Evolutionary conservation across 2,113 vertebrate species (phyloP).

Genomic region (Larimichthys polyactis): DNA sequence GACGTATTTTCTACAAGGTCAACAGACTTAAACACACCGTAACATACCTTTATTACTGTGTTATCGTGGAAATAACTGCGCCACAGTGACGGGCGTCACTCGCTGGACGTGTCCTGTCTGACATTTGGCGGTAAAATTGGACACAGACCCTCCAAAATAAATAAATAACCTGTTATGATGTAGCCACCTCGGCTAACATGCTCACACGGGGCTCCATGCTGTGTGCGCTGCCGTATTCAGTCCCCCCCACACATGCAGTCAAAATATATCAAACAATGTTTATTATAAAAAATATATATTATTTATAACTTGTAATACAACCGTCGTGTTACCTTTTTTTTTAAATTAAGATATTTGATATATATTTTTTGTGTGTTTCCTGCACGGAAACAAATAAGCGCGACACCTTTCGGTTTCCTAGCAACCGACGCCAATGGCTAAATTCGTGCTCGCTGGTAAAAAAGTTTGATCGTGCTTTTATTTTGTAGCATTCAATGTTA

Average conservation of each 20-base stretch:
- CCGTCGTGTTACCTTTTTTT: rapidly evolving
- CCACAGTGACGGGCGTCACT: rapidly evolving
- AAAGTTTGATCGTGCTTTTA: neutral
- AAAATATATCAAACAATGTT: neutral
- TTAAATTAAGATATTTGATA: neutral
- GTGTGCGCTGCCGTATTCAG: slow-evolving; percentile 34
- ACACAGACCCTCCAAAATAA: no score
- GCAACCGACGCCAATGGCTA: slow-evolving; percentile 84
- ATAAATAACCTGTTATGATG: neutral
- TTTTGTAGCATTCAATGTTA: neutral
- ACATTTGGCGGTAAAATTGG: rapidly evolving
- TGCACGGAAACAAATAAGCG: slow-evolving; percentile 34
- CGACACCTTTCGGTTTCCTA: slow-evolving; percentile 40
- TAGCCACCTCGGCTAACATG: rapidly evolving
- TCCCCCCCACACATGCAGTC: neutral
- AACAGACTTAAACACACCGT: neutral
- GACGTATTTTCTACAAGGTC: slow-evolving; percentile 19
- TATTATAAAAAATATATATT: neutral
- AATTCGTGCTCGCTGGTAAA: slow-evolving; percentile 86
- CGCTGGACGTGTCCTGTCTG: neutral
- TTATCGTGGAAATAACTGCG: neutral
- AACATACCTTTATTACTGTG: neutral
- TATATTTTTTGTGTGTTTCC: slow-evolving; percentile 6
- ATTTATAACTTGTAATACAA: neutral
- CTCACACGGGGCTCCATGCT: neutral